Conservation (phyloP, 1,140 invertebrate genomes). For the Panulirus ornatus region DNA sequence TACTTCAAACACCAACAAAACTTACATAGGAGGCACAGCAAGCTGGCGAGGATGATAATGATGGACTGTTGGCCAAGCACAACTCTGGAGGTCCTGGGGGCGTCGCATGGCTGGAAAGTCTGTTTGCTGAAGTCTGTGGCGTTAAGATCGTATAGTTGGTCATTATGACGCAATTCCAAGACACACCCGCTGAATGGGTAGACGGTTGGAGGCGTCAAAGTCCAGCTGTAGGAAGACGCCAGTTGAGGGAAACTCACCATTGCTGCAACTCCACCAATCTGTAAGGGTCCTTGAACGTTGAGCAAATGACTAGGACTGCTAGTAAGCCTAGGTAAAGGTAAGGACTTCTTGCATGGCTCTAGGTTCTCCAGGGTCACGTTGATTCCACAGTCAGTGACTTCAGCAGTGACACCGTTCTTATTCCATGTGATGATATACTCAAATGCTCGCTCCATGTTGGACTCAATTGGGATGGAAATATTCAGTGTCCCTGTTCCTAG, state of each 20-base stretch:
- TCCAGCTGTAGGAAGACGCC: slow-evolving; percentile 86
- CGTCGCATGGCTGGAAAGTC: slow-evolving; percentile 63
- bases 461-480: slow-evolving; percentile 90
- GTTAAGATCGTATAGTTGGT: slow-evolving; percentile 71
- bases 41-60: slow-evolving; percentile 70
- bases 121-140: slow-evolving; percentile 66
- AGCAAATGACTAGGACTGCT: slow-evolving; percentile 79
- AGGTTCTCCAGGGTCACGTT: slow-evolving; percentile 35
- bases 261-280: slow-evolving; percentile 93
- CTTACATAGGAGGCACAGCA: slow-evolving; percentile 73
- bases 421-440: slow-evolving; percentile 66
- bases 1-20: no score
- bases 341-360: slow-evolving; percentile 45
- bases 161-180: slow-evolving; percentile 84
- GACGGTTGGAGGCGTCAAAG: slow-evolving; percentile 87
- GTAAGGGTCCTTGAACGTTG: slow-evolving; percentile 96
- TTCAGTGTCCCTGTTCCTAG: slow-evolving; percentile 96
- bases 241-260: slow-evolving; percentile 86
- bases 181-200: slow-evolving; percentile 97
- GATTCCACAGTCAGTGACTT: slow-evolving; percentile 67
- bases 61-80: slow-evolving; percentile 69
- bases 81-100: slow-evolving; percentile 55
- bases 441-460: slow-evolving; percentile 9
- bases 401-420: slow-evolving; percentile 34
- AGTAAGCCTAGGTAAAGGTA: slow-evolving; percentile 30